Conservation (phyloP, 2,113 vertebrate species). For the Laticauda laticaudata region DNA sequence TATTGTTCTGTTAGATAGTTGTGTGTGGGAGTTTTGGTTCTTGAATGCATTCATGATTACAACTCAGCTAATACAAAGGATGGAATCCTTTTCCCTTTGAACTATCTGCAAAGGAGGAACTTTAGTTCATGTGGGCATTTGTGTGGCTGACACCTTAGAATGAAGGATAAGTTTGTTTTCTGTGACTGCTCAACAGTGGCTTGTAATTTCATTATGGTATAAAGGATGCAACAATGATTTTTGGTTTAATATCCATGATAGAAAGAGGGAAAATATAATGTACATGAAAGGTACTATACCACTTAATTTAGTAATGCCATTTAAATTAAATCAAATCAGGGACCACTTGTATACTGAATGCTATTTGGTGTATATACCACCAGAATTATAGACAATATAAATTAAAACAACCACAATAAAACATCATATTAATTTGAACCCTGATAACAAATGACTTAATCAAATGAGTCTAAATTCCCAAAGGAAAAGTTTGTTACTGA, state of each 20-base stretch:
- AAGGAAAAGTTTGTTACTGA: not conserved
- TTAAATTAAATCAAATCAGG: not conserved
- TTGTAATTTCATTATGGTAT: slow-evolving; percentile 20
- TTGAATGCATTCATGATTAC: slow-evolving; percentile 27
- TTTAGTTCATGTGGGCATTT: not conserved
- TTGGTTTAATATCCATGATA: not conserved
- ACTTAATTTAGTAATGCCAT: not conserved
- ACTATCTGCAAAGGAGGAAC: slow-evolving; percentile 35
- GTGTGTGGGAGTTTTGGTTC: slow-evolving; percentile 42
- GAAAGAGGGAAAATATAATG: not conserved
- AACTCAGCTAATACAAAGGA: slow-evolving; percentile 46
- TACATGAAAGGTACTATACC: not conserved
- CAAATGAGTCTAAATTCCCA: not conserved
- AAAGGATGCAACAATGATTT: rapidly evolving
- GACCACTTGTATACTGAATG: not conserved
- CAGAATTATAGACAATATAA: not conserved
- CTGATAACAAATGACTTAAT: not conserved
- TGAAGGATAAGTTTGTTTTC: slow-evolving; percentile 41
- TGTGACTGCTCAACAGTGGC: slow-evolving; percentile 26
- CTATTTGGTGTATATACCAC: not conserved
- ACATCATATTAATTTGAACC: not conserved
- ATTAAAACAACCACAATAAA: not conserved
- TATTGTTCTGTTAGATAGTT: slow-evolving; percentile 55
- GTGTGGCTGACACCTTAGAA: slow-evolving; percentile 18
- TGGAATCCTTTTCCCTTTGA: not conserved